phyloP scores from a whole-genome alignment of 2,113 vertebrate genomes.

The Girardinichthys multiradiatus region DNA sequence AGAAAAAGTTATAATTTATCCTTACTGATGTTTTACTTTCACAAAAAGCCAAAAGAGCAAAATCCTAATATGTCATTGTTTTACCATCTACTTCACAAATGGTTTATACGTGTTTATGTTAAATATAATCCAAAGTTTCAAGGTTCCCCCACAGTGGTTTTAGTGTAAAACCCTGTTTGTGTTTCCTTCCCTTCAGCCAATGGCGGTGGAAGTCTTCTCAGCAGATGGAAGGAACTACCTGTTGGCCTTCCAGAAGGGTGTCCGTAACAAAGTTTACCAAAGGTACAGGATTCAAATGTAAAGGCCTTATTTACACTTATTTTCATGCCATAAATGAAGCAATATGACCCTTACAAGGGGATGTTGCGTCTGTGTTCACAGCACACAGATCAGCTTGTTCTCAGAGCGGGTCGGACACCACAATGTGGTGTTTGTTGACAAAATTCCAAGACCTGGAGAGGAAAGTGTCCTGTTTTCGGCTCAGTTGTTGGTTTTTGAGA shows the following conservation, averaged over 20 bases:
- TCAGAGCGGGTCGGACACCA: too few species aligned
- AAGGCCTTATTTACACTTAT: not conserved
- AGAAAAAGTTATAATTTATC: not conserved
- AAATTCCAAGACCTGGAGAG: too few species aligned
- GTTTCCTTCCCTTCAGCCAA: slow-evolving; percentile 82
- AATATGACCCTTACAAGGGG: too few species aligned
- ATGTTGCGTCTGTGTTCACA: too few species aligned
- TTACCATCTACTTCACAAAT: not conserved
- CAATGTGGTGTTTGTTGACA: too few species aligned
- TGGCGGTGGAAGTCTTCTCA: slow-evolving; percentile 98
- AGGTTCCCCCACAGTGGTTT: too few species aligned
- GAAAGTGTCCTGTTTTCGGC: too few species aligned
- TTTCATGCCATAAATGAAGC: too few species aligned
- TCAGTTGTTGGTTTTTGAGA: too few species aligned
- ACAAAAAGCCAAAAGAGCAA: too few species aligned
- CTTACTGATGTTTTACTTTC: not conserved
- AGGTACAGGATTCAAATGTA: slow-evolving; percentile 80
- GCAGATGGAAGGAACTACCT: slow-evolving; percentile 98
- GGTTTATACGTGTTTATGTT: not conserved
- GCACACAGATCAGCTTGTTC: too few species aligned
- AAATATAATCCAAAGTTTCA: not conserved
- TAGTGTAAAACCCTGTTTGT: not conserved
- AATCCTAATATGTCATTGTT: not conserved
- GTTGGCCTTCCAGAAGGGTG: slow-evolving; percentile 95
- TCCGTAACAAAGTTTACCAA: slow-evolving; percentile 99